Evolutionary conservation across 2,113 vertebrate genomes (phyloP).

Genomic region (Terrapene triunguis): DNA sequence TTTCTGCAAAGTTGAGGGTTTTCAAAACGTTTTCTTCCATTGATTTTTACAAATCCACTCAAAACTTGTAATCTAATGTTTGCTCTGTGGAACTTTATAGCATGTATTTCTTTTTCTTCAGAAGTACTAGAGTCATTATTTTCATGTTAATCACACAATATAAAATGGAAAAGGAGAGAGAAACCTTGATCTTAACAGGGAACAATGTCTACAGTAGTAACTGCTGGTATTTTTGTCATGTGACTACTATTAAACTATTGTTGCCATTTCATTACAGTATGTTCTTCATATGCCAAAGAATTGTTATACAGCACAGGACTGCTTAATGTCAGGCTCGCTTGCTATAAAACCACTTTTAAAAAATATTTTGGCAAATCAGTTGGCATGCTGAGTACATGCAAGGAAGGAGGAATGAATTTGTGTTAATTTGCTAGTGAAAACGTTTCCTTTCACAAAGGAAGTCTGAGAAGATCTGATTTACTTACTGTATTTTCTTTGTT

Average conservation of each 20-base stretch:
- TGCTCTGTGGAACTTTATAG: background rate
- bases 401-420: slow-evolving; percentile 11
- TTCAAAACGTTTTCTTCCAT: background rate
- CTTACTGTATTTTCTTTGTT: slow-evolving; percentile 73
- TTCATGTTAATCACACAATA: background rate
- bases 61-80: background rate
- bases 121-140: background rate
- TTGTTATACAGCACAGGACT: background rate
- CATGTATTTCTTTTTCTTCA: background rate
- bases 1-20: background rate
- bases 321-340: background rate
- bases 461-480: slow-evolving; percentile 54
- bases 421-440: slow-evolving; percentile 56
- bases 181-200: background rate
- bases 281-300: background rate
- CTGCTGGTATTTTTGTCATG: background rate
- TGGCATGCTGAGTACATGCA: background rate
- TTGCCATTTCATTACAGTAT: background rate
- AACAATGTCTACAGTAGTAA: background rate
- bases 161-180: background rate
- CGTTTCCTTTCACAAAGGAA: slow-evolving; percentile 74
- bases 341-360: background rate
- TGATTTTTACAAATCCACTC: background rate
- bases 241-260: rapidly evolving
- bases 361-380: background rate